phyloP scores from a whole-genome alignment of 2,888 invertebrate genomes.

The Netelia melanura region DNA sequence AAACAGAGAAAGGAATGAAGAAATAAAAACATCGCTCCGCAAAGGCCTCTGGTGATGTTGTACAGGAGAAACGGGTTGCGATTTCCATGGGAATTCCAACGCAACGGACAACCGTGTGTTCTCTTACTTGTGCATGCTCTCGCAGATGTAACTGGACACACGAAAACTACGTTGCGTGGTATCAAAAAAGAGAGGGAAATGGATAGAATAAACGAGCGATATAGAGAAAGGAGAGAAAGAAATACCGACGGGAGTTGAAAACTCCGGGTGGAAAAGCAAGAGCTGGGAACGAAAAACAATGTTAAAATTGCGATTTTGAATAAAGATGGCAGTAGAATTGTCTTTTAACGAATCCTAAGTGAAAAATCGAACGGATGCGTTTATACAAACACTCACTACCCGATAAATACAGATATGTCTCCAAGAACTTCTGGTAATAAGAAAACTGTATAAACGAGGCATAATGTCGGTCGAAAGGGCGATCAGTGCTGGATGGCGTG shows the following conservation, averaged over 20 bases:
- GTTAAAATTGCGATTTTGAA: no score
- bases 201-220: constrained; percentile 6
- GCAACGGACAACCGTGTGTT: constrained; percentile 49
- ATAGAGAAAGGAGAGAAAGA: constrained; percentile 25
- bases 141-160: constrained; percentile 72
- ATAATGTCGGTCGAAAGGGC: no score
- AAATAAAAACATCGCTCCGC: constrained; percentile 38
- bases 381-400: no score
- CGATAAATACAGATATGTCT: no score
- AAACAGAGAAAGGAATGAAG: not conserved
- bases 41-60: constrained; percentile 10
- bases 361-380: no score
- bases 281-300: no score
- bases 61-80: constrained; percentile 22
- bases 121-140: constrained; percentile 79
- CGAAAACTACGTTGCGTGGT: constrained; percentile 41
- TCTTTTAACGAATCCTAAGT: no score
- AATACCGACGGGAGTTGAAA: constrained; percentile 11
- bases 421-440: no score
- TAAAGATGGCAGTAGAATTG: no score
- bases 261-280: no score
- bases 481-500: no score
- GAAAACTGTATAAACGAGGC: no score
- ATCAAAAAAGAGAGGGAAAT: constrained; percentile 34
- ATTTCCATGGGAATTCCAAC: constrained; percentile 45